Evolutionary conservation across 2,888 invertebrate genomes (phyloP), one percentile per base, ranked within the genome.

Genomic region (Drosophila melanosoma): DNA sequence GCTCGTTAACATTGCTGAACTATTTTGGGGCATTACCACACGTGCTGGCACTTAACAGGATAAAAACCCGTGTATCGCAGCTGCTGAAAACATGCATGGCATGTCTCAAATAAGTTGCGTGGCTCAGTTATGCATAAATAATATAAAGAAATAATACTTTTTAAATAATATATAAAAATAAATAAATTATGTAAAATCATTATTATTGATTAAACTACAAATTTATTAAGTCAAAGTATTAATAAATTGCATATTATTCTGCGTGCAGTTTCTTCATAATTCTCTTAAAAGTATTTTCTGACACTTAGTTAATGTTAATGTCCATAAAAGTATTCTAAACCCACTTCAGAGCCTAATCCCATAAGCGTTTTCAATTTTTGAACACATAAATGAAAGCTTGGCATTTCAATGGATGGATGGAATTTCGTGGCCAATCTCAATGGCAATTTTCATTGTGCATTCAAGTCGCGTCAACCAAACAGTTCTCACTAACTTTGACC

Each of bases 401-500:
- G 42, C 60, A 49, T 48, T 66, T 51, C 42, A 42, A 57, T 57
- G 29, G 29, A 29, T 29, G 29, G 29, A 29, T 42, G 15, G 17
- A 42, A 32, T 11, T 57, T 17, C 32, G 32, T 42, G n/a, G 20
- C 29, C 29, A 32, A 29, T 29, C n/a, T 2, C 42, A 42, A 15
- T 42, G 32, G 17, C 11, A 40, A 42, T 52, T 61, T 64, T 15
- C 29, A 68, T 67, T 79, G 67, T 68, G 71, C 76, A 75, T 59
- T 75, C 56, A 65, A 65, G 53, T 67, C 40, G 70, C 58, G 45
- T 52, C 57, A 59, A 60, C 32, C 63, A 42, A 64, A 42, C 59
- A 59, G 48, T 61, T 77, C 70, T 58, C 65, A 64, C 62, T 62
- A 11, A n/a, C 62, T 62, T 59, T 56, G 64, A 76, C 71, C 76